Conservation (phyloP, 2,113 vertebrate species). For the Argyrosomus japonicus region DNA sequence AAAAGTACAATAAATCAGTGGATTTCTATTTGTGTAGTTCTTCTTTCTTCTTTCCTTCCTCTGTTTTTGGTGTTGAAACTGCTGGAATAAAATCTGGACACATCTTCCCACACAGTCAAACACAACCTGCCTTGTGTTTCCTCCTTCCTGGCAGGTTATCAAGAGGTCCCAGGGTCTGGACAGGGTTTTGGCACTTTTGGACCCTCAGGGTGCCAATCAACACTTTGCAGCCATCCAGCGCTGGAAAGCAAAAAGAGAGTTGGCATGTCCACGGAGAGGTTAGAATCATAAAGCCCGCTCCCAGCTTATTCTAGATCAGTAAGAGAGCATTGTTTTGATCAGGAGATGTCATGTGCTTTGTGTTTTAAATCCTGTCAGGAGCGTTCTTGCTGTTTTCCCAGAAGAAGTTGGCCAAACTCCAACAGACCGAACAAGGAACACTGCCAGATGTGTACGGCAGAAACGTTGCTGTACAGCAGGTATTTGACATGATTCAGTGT, state of each 20-base stretch:
- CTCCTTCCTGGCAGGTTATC: constrained; percentile 85
- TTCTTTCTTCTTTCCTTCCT: background rate
- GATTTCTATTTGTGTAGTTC: background rate
- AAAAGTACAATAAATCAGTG: background rate
- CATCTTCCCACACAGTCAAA: background rate
- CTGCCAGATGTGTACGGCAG: constrained; percentile 71
- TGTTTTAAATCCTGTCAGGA: constrained; percentile 54
- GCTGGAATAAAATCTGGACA: background rate
- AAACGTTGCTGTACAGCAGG: constrained; percentile 83
- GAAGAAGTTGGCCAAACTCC: constrained; percentile 87
- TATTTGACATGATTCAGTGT: constrained; percentile 48
- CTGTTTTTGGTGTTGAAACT: too few species aligned
- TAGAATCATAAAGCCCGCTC: background rate
- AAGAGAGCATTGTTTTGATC: background rate
- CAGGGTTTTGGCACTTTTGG: constrained; percentile 87
- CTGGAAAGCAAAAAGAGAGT: constrained; percentile 88
- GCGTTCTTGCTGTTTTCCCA: constrained; percentile 90
- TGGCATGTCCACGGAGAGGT: constrained; percentile 80
- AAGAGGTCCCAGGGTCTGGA: constrained; percentile 88
- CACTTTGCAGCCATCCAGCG: constrained; percentile 89
- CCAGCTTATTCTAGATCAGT: background rate
- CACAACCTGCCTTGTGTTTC: background rate
- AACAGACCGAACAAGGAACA: constrained; percentile 56
- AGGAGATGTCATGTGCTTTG: background rate
- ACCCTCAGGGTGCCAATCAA: constrained; percentile 81